Percentiles rank a stretch among this genome's conserved stretches.
These are phyloP conservation scores for Congeria kusceri DNA, from an alignment of 2,888 invertebrate genomes.

Conservation along the genomic window DNA sequence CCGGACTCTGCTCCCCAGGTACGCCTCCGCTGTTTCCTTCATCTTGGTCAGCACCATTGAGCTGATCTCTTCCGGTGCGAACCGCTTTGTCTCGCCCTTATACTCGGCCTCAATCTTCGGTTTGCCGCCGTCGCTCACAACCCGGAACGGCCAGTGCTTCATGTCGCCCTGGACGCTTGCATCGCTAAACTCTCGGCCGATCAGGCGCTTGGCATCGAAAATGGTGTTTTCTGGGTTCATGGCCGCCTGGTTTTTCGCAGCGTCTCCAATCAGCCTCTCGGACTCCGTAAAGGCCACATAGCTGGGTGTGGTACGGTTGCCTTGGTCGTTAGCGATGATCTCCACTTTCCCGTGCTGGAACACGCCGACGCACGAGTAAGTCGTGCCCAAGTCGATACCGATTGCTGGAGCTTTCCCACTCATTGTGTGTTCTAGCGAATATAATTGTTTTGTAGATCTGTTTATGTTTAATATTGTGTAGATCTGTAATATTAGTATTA, in stretches of 20 bases:
- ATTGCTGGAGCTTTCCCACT: conserved; percentile 47
- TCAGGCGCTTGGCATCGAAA: conserved; percentile 84
- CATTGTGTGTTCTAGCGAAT: conserved; percentile 7
- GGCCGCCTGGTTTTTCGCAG: conserved; percentile 87
- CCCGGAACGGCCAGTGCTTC: conserved; percentile 81
- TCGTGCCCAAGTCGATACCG: conserved; percentile 91
- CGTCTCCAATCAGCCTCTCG: conserved; percentile 86
- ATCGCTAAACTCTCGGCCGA: conserved; percentile 79
- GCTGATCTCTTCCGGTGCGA: conserved; percentile 95
- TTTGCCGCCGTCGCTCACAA: conserved; percentile 71
- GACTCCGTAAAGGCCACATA: conserved; percentile 90
- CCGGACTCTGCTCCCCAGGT: conserved; percentile 88
- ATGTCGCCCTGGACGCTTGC: conserved; percentile 76
- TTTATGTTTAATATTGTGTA: too few relatives aligned
- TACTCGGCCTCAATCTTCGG: conserved; percentile 81
- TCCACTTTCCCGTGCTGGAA: conserved; percentile 87
- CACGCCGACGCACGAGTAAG: conserved; percentile 91
- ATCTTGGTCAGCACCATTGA: conserved; percentile 96
- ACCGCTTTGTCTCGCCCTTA: conserved; percentile 94
- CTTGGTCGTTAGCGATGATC: conserved; percentile 87
- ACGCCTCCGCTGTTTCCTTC: conserved; percentile 88
- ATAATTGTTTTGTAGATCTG: conserved; percentile 1
- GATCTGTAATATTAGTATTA: too few relatives aligned
- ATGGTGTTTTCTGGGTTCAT: conserved; percentile 92
- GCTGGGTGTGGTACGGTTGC: conserved; percentile 91